Conservation (phyloP, 2,888 invertebrate species). For the Nomada ruficornis region DNA sequence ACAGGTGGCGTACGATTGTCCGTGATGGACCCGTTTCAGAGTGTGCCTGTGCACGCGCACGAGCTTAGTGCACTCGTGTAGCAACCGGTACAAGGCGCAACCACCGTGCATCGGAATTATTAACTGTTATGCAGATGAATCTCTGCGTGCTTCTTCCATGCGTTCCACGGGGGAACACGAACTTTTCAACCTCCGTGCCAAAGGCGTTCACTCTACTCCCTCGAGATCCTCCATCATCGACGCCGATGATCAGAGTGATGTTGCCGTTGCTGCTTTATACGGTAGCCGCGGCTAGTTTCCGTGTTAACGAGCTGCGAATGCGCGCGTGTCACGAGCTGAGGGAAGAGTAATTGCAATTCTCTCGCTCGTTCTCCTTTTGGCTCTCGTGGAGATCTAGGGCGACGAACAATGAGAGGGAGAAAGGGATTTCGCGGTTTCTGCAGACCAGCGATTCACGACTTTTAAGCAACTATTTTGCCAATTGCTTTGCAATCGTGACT, state of each 20-base stretch:
- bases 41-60: background rate
- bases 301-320: slow-evolving; percentile 50
- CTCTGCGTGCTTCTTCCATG: slow-evolving; percentile 13
- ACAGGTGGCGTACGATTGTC: slow-evolving; percentile 54
- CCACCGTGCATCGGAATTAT: slow-evolving; percentile 52
- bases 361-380: background rate
- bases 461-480: too few relatives aligned
- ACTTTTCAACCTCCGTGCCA: slow-evolving; percentile 36
- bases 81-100: slow-evolving; percentile 44
- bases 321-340: slow-evolving; percentile 24
- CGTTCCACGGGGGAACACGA: slow-evolving; percentile 10
- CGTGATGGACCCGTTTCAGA: slow-evolving; percentile 36
- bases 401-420: too few relatives aligned
- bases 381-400: background rate
- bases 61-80: slow-evolving; percentile 2
- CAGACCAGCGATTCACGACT: too few relatives aligned
- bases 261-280: slow-evolving; percentile 19
- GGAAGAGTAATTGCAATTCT: slow-evolving; percentile 18
- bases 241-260: slow-evolving; percentile 30
- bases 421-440: too few relatives aligned
- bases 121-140: slow-evolving; percentile 62
- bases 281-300: slow-evolving; percentile 19
- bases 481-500: too few relatives aligned
- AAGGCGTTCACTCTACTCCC: slow-evolving; percentile 14
- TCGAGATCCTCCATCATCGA: slow-evolving; percentile 37